These are phyloP conservation scores for Oppia nitens DNA, from an alignment of 1,140 invertebrate species.

Conservation along the genomic window DNA sequence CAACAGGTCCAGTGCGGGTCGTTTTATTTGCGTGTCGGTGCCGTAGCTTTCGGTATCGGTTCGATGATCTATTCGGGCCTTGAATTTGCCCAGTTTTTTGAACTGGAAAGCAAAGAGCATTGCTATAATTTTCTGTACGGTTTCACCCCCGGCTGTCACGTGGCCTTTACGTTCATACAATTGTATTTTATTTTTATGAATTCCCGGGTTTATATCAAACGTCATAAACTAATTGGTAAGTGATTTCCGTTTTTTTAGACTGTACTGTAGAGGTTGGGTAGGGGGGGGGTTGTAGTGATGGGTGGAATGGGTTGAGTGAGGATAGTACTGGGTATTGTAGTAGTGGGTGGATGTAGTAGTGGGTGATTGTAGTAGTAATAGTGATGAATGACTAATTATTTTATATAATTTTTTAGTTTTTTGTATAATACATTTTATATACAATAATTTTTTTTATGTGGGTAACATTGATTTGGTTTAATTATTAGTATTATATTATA, in stretches of 20 bases:
- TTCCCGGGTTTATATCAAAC: slow-evolving; percentile 32
- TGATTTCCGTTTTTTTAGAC: not conserved
- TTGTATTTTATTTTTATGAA: slow-evolving; percentile 93
- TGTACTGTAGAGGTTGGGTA: no score
- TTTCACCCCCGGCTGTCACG: slow-evolving; percentile 63
- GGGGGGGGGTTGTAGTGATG: no score
- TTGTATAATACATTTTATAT: no score
- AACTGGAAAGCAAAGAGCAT: slow-evolving; percentile 59
- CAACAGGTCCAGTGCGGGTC: slow-evolving; percentile 46
- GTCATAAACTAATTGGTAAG: slow-evolving; percentile 16
- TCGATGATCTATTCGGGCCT: slow-evolving; percentile 87
- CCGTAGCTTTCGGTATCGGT: slow-evolving; percentile 82
- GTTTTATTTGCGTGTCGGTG: slow-evolving; percentile 81
- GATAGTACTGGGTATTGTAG: no score
- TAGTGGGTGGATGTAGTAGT: no score
- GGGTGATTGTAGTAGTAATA: no score
- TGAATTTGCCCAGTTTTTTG: slow-evolving; percentile 83
- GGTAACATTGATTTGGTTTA: no score
- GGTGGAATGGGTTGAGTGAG: no score
- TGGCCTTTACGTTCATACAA: slow-evolving; percentile 85
- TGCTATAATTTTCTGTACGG: slow-evolving; percentile 72
- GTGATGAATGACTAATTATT: no score
- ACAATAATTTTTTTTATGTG: no score
- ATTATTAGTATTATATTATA: no score
- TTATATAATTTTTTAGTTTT: no score